Evolutionary conservation across 1,140 invertebrate genomes (phyloP).

Genomic region (Diorhabda sublineata): DNA sequence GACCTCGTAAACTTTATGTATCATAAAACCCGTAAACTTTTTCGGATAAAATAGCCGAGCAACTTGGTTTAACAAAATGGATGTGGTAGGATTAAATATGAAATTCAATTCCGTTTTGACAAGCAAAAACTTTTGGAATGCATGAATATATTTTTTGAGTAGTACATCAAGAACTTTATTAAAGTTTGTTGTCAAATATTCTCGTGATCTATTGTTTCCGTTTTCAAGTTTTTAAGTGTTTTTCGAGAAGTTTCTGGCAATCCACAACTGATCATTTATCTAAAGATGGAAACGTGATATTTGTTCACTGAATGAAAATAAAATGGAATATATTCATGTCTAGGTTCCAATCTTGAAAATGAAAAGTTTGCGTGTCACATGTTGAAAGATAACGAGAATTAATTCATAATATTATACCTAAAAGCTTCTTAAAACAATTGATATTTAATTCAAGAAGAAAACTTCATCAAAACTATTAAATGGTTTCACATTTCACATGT

Average conservation of each 20-base stretch:
- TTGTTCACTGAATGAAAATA: neutral
- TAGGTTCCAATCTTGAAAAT: no score
- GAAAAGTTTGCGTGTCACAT: no score
- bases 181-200: conserved; percentile 3
- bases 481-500: no score
- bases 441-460: no score
- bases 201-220: conserved; percentile 10
- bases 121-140: conserved; percentile 20
- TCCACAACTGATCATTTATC: neutral
- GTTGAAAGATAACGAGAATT: no score
- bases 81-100: conserved; percentile 26
- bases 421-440: no score
- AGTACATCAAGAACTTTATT: conserved; percentile 15
- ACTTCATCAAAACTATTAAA: no score
- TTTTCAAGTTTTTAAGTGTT: neutral
- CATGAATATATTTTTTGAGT: conserved; percentile 16
- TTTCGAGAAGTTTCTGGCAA: neutral
- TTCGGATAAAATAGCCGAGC: conserved; percentile 10
- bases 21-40: conserved; percentile 30
- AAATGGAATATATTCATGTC: conserved; percentile 10
- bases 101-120: conserved; percentile 30
- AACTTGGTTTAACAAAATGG: conserved; percentile 20
- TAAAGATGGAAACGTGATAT: conserved; percentile 11
- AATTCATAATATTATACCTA: no score
- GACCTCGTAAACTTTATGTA: conserved; percentile 28